A percentile compares a stretch with the other conserved stretches of the same genome.
phyloP scores from a whole-genome alignment of 1,140 invertebrate species.

The Zelostemma sp. region DNA sequence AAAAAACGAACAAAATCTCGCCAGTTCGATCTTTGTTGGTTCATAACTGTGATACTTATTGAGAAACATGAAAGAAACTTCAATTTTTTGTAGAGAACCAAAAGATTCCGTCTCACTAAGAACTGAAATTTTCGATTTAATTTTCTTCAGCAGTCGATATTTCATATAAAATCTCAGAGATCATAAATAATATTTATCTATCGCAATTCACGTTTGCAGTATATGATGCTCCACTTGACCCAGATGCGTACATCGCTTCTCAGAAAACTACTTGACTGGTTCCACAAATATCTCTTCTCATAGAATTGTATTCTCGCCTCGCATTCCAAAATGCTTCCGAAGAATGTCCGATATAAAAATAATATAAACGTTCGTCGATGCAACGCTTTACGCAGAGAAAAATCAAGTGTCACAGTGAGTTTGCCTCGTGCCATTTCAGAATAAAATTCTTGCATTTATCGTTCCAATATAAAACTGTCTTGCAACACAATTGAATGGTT shows the following conservation, averaged over 20 bases:
- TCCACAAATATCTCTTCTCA: constrained; percentile 26
- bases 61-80: constrained; percentile 5
- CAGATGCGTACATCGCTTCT: constrained; percentile 20
- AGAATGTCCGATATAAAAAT: no score
- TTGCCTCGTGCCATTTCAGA: constrained; percentile 10
- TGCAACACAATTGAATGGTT: no score
- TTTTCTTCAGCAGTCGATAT: neutral
- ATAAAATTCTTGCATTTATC: constrained; percentile 20
- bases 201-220: no score
- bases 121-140: no score
- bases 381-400: no score
- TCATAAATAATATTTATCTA: no score
- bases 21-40: neutral
- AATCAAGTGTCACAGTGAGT: neutral
- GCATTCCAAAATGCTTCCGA: constrained; percentile 13
- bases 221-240: no score
- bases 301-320: constrained; percentile 20
- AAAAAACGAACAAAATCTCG: no score
- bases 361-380: no score
- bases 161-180: neutral
- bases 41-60: neutral
- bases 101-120: no score
- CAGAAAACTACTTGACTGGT: constrained; percentile 16
- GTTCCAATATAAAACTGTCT: no score
- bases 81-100: no score